Percentiles rank a stretch among this genome's conserved stretches.
Evolutionary conservation across 2,113 vertebrate species (phyloP).

Genomic region (Protomyctophum bolini): DNA sequence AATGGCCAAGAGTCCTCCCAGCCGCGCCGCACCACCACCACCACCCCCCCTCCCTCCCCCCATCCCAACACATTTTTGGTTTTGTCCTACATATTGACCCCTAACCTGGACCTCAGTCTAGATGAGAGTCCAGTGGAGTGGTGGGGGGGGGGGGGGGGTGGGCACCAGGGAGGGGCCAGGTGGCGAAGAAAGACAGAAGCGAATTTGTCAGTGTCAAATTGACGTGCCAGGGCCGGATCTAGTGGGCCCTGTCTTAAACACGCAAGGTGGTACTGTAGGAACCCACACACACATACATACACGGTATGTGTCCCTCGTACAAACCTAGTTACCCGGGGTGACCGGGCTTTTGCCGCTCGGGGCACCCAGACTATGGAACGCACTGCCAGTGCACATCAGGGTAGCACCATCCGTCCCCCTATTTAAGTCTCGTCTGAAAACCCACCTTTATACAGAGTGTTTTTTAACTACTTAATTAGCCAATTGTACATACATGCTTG

Average conservation of each 20-base stretch:
- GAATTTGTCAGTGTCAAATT: conserved; percentile 43
- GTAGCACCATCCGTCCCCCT: no score
- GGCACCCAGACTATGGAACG: no score
- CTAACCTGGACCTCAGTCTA: conserved; percentile 29
- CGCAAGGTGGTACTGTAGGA: not conserved
- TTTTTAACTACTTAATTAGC: no score
- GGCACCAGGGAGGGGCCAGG: conserved; percentile 22
- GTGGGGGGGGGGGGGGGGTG: conserved; percentile 1
- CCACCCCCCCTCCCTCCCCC: not conserved
- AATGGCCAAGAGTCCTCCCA: conserved; percentile 33
- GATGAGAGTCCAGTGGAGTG: conserved; percentile 17
- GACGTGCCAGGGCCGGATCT: conserved; percentile 22
- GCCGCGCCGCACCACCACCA: no score
- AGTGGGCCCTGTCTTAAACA: not conserved
- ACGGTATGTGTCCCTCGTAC: no score
- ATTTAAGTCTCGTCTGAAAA: no score
- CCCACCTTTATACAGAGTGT: no score
- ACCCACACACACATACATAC: not conserved
- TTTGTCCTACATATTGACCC: conserved; percentile 49
- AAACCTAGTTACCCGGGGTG: no score
- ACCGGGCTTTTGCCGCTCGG: no score
- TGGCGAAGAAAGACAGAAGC: conserved; percentile 25
- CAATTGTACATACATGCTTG: no score
- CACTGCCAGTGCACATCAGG: no score
- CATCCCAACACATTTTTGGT: conserved; percentile 34